A percentile compares a stretch with the other conserved stretches of the same genome.
These are phyloP conservation scores for Henricia sp. DNA, from an alignment of 53 echinoderm and acorn worm genomes.

Conservation along the genomic window DNA sequence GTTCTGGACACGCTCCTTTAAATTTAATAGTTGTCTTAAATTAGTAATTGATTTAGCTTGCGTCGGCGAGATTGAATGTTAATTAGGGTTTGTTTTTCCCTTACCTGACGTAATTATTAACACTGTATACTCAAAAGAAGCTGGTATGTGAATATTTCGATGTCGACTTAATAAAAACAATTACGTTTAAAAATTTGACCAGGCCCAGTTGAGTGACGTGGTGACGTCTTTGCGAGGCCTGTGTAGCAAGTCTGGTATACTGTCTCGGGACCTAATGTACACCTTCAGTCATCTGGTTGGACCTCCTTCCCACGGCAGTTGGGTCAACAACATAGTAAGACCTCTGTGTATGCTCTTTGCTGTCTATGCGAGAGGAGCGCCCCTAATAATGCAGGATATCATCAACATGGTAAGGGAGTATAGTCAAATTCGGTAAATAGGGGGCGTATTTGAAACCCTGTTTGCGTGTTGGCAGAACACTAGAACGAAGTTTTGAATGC, in stretches of 20 bases:
- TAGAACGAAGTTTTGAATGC: too few species aligned
- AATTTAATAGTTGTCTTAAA: too few species aligned
- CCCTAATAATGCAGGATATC: slow-evolving; percentile 15
- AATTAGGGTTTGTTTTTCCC: too few species aligned
- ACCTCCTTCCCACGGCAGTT: neutral
- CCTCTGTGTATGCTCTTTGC: slow-evolving; percentile 34
- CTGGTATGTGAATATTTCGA: too few species aligned
- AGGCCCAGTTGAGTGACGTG: slow-evolving; percentile 25
- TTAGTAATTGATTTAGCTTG: too few species aligned
- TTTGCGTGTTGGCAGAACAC: neutral
- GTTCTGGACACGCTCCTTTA: too few species aligned
- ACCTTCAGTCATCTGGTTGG: neutral
- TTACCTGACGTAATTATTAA: too few species aligned
- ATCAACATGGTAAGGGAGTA: slow-evolving; percentile 8
- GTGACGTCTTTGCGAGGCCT: slow-evolving; percentile 42
- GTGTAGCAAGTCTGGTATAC: neutral
- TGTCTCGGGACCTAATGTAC: neutral
- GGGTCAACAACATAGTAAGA: slow-evolving; percentile 17
- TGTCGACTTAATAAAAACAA: neutral
- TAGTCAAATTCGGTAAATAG: neutral
- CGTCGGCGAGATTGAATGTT: too few species aligned
- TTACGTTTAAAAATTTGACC: neutral
- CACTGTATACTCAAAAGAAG: too few species aligned
- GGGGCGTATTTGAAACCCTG: neutral
- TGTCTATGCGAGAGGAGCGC: slow-evolving; percentile 4